Percentiles rank a stretch among this genome's conserved stretches.
phyloP scores from a whole-genome alignment of 2,888 invertebrate genomes.

The Dicyrtoma fusca region DNA sequence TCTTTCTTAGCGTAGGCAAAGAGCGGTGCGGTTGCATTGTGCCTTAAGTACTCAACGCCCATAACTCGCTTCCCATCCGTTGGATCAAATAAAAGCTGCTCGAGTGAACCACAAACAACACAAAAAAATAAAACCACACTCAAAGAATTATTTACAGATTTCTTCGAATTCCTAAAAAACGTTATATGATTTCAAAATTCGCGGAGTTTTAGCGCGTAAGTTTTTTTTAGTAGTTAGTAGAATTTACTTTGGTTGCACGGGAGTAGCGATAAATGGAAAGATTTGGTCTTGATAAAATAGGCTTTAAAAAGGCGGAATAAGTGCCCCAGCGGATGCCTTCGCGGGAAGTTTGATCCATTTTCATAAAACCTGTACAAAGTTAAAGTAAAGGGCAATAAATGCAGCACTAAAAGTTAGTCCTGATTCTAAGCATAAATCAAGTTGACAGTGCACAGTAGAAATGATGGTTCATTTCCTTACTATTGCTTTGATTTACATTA shows the following conservation, averaged over 20 bases:
- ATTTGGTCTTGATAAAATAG: conserved; percentile 23
- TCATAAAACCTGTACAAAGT: conserved; percentile 30
- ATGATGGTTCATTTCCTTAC: conserved; percentile 8
- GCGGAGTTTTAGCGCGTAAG: too few relatives aligned
- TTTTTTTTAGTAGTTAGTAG: too few relatives aligned
- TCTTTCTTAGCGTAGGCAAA: conserved; percentile 31
- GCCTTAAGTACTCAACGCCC: conserved; percentile 30
- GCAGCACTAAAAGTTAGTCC: not conserved
- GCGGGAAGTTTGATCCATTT: conserved; percentile 29
- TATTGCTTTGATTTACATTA: conserved; percentile 35
- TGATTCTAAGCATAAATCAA: not conserved
- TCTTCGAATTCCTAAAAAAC: too few relatives aligned
- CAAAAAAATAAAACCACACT: too few relatives aligned
- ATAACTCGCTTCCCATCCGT: not conserved
- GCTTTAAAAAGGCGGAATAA: conserved; percentile 28
- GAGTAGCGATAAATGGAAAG: conserved; percentile 17
- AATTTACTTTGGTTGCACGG: conserved; percentile 13
- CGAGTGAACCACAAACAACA: not conserved
- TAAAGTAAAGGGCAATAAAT: too few relatives aligned
- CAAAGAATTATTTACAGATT: too few relatives aligned
- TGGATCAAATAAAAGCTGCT: conserved; percentile 30
- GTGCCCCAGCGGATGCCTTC: conserved; percentile 34
- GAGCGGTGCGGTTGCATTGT: not conserved
- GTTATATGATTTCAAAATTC: too few relatives aligned
- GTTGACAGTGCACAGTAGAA: not conserved